These are phyloP conservation scores for Amblyjoppa proteus DNA, from an alignment of 2,888 invertebrate genomes.

Conservation along the genomic window DNA sequence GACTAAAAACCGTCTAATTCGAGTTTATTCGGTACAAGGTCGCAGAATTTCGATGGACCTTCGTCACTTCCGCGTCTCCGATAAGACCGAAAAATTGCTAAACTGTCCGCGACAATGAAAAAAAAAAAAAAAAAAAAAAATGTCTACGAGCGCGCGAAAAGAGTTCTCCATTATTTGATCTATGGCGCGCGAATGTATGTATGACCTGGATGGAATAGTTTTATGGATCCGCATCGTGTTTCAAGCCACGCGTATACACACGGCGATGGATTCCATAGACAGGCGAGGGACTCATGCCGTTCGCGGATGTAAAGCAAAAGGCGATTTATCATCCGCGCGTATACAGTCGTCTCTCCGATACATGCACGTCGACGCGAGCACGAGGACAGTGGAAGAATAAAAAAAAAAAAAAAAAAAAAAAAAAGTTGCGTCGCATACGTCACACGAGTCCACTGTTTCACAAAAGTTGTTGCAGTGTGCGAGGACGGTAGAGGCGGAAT, in stretches of 20 bases:
- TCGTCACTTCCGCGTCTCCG: no score
- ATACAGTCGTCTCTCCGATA: conserved; percentile 12
- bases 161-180: conserved; percentile 7
- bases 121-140: not conserved
- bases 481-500: not conserved
- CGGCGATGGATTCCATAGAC: conserved; percentile 44
- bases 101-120: not conserved
- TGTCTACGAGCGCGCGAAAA: not conserved
- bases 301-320: conserved; percentile 52
- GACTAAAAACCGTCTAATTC: no score
- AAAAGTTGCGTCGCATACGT: conserved; percentile 27
- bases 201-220: conserved; percentile 12
- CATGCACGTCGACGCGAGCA: conserved; percentile 10
- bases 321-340: conserved; percentile 45
- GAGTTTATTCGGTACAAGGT: no score
- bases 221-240: conserved; percentile 58
- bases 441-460: conserved; percentile 58
- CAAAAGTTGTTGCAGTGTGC: conserved; percentile 8
- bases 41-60: no score
- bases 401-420: conserved; percentile 28
- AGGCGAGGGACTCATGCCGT: conserved; percentile 40
- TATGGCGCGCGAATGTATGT: not conserved
- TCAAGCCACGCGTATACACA: conserved; percentile 27
- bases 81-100: not conserved
- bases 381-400: conserved; percentile 16